These are phyloP conservation scores for Apaloderma vittatum DNA, from an alignment of 2,113 vertebrate genomes.

Conservation along the genomic window DNA sequence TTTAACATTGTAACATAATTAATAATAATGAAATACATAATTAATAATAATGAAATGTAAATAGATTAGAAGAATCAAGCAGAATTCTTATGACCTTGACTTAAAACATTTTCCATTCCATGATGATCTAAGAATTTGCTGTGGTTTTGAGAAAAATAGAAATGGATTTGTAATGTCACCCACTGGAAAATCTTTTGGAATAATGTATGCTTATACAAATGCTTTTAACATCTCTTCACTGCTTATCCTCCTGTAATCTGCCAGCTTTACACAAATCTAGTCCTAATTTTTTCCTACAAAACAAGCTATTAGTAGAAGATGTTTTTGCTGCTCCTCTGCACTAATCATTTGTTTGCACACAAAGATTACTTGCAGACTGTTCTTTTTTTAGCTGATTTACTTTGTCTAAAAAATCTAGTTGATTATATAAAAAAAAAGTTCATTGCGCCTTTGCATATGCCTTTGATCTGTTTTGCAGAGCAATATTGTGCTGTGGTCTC, in stretches of 20 bases:
- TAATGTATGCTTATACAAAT: neutral
- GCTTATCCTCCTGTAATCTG: neutral
- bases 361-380: conserved; percentile 2
- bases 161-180: neutral
- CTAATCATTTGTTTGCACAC: conserved; percentile 28
- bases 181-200: neutral
- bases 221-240: neutral
- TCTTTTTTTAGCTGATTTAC: neutral
- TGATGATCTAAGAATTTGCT: neutral
- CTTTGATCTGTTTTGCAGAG: neutral
- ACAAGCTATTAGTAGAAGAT: conserved; percentile 15
- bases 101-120: neutral
- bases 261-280: neutral
- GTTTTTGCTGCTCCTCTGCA: neutral
- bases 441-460: neutral
- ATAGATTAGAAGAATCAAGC: neutral
- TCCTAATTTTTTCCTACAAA: conserved; percentile 1
- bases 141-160: neutral
- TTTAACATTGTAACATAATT: neutral
- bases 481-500: neutral
- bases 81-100: neutral
- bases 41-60: neutral
- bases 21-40: neutral
- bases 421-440: neutral
- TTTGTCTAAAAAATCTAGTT: neutral